A percentile compares a stretch with the other conserved stretches of the same genome.
Evolutionary conservation across 2,888 invertebrate genomes (phyloP).

Genomic region (Mesochorus sp.): DNA sequence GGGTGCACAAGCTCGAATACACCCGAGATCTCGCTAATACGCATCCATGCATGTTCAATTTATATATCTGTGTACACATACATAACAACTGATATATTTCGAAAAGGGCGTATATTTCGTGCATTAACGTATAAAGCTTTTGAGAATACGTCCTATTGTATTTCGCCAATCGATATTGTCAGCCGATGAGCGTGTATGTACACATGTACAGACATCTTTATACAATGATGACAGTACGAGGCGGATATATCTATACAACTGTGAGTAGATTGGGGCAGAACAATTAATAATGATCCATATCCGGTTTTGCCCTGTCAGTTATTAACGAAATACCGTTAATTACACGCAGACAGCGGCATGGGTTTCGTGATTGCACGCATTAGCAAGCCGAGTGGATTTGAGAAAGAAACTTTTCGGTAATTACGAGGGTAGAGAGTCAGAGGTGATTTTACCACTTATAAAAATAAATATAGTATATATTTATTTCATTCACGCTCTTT

Average conservation of each 20-base stretch:
- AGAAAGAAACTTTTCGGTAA: too few species aligned
- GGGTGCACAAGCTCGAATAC: constrained; percentile 45
- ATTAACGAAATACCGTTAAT: constrained; percentile 58
- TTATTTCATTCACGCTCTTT: too few species aligned
- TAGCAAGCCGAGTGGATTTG: too few species aligned
- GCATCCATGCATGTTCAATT: constrained; percentile 25
- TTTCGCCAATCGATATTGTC: not conserved
- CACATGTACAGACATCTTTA: not conserved
- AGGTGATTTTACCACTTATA: too few species aligned
- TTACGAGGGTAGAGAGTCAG: too few species aligned
- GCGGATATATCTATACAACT: not conserved
- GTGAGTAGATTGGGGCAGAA: constrained; percentile 5
- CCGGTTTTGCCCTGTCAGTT: constrained; percentile 45
- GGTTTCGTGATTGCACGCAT: constrained; percentile 27
- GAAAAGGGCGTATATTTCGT: not conserved
- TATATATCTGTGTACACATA: not conserved
- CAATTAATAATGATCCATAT: constrained; percentile 55
- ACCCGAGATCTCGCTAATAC: constrained; percentile 51
- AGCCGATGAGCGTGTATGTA: too few species aligned
- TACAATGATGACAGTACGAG: not conserved
- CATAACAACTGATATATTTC: not conserved
- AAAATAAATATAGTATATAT: too few species aligned
- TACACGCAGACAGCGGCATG: constrained; percentile 48
- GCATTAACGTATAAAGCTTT: not conserved
- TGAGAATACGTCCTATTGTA: constrained; percentile 9